These are phyloP conservation scores for Zophobas atratus DNA, from an alignment of 1,140 invertebrate species.

Conservation along the genomic window DNA sequence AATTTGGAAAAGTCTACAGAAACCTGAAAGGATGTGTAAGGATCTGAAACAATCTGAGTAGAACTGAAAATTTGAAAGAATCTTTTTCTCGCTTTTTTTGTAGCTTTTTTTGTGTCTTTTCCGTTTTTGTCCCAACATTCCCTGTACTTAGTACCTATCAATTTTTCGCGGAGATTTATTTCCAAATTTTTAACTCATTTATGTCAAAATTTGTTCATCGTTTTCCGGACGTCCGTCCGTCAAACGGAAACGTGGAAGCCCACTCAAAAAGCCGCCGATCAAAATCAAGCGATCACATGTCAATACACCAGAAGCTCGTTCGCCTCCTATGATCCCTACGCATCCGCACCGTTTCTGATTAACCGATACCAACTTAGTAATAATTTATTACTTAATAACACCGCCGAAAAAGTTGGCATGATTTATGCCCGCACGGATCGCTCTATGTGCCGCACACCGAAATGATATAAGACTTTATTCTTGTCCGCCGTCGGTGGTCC, in stretches of 20 bases:
- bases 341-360: constrained; percentile 25
- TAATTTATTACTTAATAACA: constrained; percentile 39
- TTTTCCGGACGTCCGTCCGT: background rate
- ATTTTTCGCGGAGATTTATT: no score
- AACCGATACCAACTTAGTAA: constrained; percentile 34
- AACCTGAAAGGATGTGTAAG: no score
- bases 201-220: background rate
- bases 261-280: background rate
- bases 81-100: no score
- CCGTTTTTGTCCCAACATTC: no score
- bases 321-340: constrained; percentile 22
- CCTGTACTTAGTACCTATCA: no score
- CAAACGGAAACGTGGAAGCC: background rate
- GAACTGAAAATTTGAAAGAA: no score
- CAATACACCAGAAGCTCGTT: constrained; percentile 23
- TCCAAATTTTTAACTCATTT: no score
- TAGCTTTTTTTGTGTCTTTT: no score
- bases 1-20: no score
- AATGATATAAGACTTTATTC: constrained; percentile 44
- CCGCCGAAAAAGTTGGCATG: constrained; percentile 24
- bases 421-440: constrained; percentile 3
- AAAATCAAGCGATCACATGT: background rate
- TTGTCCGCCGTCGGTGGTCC: constrained; percentile 55
- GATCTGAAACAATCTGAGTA: no score
- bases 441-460: constrained; percentile 46